Evolutionary conservation across 2,888 invertebrate species (phyloP), one percentile per base, ranked within the genome.

Genomic region (Nomada ruficornis): DNA sequence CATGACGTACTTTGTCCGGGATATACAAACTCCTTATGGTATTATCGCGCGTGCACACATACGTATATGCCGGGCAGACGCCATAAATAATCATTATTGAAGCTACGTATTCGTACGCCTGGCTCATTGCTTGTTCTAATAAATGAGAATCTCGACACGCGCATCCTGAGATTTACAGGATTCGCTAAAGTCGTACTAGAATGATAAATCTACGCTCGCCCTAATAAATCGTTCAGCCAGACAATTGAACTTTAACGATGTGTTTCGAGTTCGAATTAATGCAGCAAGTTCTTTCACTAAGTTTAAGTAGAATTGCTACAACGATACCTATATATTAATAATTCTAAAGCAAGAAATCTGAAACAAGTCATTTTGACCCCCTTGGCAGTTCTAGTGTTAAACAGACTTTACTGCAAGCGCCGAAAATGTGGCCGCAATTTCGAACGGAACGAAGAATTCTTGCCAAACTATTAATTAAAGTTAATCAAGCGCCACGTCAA

Each of bases 21-120:
- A 47, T 52, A 63, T 62, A 64, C 44, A 42, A 15, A 29, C 70
- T 78, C 74, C 74, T 81, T 81, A 71, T 42, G 67, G 44, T 42
- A 65, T 65, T 71, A 64, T 47, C 52, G 44, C 15, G 15, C 13
- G 55, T 55, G 62, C 29, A 29, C 15, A 23, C 13, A 55, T 55
- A 69, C 44, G 36, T 52, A 67, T 63, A 52, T 26, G 55, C 36
- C 42, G 63, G 10, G 59, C 63, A 59, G 71, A 44, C 59, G 75
- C 68, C 75, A 64, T 82, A 82, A 82, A 82, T 82, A 70, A 75
- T 72, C 57, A 79, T 82, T 82, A 75, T 79, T 82, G 79, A 52
- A 74, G 42, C 20, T 63, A 44, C 52, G 60, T 62, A 79, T 55
- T 68, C 57, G 62, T 59, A 55, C 65, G 65, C 50, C 60, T 60